Conservation (phyloP, 2,113 vertebrate genomes). For the Glareola pratincola region DNA sequence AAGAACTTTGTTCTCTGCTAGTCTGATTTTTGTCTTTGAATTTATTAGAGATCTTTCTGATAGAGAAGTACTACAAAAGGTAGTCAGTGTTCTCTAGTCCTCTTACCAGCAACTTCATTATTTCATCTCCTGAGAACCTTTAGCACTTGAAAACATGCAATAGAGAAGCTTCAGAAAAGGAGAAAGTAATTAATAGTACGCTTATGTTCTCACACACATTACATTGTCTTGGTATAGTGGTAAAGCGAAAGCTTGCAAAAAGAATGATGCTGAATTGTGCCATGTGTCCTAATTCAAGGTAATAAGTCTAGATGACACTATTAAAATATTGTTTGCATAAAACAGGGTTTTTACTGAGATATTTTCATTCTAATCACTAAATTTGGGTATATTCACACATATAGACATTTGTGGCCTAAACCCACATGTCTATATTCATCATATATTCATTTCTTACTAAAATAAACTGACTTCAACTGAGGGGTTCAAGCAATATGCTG, state of each 20-base stretch:
- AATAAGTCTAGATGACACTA: background rate
- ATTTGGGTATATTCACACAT: background rate
- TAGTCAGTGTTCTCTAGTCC: background rate
- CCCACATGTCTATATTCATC: background rate
- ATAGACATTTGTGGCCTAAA: background rate
- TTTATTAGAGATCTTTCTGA: background rate
- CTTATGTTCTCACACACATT: background rate
- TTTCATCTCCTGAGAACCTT: background rate
- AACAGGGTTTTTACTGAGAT: background rate
- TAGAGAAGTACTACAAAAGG: background rate
- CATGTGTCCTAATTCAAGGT: background rate
- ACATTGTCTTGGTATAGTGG: background rate
- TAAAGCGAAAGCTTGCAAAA: background rate
- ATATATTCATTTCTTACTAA: background rate
- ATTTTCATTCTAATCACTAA: background rate
- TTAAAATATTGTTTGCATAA: background rate
- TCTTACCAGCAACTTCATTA: background rate
- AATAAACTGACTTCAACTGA: background rate
- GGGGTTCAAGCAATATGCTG: background rate
- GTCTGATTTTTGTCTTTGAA: background rate
- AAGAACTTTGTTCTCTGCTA: background rate
- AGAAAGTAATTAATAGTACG: background rate
- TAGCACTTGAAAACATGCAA: background rate
- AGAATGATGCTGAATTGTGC: background rate
- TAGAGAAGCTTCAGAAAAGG: background rate